Evolutionary conservation across 2,113 vertebrate species (phyloP).

Genomic region (Pedionomus torquatus): DNA sequence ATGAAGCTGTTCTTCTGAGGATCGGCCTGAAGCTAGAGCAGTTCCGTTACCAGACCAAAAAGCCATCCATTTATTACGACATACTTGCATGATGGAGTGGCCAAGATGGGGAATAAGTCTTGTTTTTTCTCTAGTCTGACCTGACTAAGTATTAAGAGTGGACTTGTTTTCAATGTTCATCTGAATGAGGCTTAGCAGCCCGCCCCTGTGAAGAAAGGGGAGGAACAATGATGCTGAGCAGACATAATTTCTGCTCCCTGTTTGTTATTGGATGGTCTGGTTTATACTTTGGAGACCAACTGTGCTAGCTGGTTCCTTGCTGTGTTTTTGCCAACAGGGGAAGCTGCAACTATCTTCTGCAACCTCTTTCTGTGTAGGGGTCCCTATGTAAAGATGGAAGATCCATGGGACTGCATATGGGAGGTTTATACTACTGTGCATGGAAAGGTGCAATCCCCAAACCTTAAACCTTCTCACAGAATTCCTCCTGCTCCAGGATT

Average conservation of each 20-base stretch:
- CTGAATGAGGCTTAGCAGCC: neutral
- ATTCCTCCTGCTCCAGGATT: neutral
- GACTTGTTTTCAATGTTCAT: neutral
- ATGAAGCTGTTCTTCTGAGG: conserved; percentile 69
- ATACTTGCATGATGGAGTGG: neutral
- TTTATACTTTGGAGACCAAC: neutral
- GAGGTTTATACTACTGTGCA: neutral
- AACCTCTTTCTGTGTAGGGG: neutral
- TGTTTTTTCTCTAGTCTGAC: neutral
- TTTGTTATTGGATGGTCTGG: neutral
- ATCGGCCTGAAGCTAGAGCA: conserved; percentile 68
- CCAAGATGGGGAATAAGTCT: neutral
- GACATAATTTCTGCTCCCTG: neutral
- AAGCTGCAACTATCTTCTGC: conserved; percentile 5
- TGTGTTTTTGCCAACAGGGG: neutral
- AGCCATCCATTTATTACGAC: conserved; percentile 69
- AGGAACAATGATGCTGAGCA: neutral
- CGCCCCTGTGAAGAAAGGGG: neutral
- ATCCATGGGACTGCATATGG: neutral
- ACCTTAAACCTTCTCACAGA: neutral
- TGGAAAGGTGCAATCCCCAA: neutral
- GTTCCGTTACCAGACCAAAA: conserved; percentile 51
- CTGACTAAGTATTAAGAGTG: neutral
- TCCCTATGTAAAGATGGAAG: neutral
- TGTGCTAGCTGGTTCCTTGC: neutral